Base-by-base conservation (phyloP, 2,113 vertebrate genomes). In the Regulus satrapa region DNA sequence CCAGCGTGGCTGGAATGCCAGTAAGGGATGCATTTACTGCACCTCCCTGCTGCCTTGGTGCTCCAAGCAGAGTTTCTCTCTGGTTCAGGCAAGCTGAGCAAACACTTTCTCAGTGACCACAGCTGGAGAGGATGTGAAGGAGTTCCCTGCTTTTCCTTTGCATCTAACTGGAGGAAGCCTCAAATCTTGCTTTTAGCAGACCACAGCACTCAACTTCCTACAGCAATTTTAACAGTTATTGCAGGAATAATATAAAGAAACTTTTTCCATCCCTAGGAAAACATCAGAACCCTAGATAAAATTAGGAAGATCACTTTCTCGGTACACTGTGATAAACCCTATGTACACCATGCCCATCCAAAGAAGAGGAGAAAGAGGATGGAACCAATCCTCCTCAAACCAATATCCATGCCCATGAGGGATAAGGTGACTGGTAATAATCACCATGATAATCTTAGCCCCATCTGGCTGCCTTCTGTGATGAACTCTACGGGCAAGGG, bases 51-150 rank as follows among this genome's bases (percentile, higher is more conserved):
- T 55, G 80, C 55, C 67, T 36, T 8, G 10, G 40, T 32, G 36
- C 85, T 95, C 68, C 86, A 63, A 71, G 63, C 61, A 74, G 55
- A 88, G 64, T 18, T 95, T 51, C 83, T 92, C 85, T 74, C 86
- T 40, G 68, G 34, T 41, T 59, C 51, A 85, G 55, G 43, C 77
- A 87, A 64, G 81, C 88, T 94, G 92, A 85, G 64, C 81, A 76
- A 77, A 85, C 78, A 81, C 81, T 75, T 90, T 71, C 80, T 46
- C 18, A 31, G 23, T 4, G 49, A 56, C 28, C 6, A 5, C 66
- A 82, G 86, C 76, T 92, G 51, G 32, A 75, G 9, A 32, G 51
- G 55, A 84, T 59, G 26, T 59, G 59, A 81, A 76, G 36, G 46
- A 81, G 45, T 5, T 91, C 71, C 38, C 55, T 36, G 28, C 68